phyloP scores from a whole-genome alignment of 1,140 invertebrate genomes.

The Cardiocondyla obscurior region DNA sequence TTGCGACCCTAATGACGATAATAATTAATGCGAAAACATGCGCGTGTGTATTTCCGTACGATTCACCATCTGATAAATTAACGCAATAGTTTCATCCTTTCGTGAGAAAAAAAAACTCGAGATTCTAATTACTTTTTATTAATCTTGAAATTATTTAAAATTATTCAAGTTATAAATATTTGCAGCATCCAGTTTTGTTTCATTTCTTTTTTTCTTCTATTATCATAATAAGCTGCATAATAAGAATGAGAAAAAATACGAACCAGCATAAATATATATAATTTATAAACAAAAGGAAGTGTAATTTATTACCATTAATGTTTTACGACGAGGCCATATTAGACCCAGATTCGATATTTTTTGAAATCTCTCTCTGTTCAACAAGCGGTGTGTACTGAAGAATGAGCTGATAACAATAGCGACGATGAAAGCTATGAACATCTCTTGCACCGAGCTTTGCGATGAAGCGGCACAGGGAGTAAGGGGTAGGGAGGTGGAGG shows the following conservation, averaged over 20 bases:
- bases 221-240: background rate
- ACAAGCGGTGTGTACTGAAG: conserved; percentile 23
- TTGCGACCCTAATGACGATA: background rate
- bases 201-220: background rate
- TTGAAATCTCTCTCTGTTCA: conserved; percentile 2
- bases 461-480: background rate
- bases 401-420: conserved; percentile 41
- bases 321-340: background rate
- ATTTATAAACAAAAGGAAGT: background rate
- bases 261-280: background rate
- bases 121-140: background rate
- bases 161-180: background rate
- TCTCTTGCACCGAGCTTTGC: conserved; percentile 14
- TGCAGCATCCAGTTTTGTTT: background rate
- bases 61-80: background rate
- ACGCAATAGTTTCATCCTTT: too few species aligned
- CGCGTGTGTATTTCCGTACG: background rate
- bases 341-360: background rate
- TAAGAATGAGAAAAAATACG: background rate
- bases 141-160: background rate
- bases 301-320: background rate
- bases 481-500: background rate
- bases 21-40: background rate
- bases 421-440: conserved; percentile 52
- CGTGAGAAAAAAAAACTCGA: background rate